Base-by-base conservation (phyloP, 2,113 vertebrate species). In the Porphyrio hochstetteri region DNA sequence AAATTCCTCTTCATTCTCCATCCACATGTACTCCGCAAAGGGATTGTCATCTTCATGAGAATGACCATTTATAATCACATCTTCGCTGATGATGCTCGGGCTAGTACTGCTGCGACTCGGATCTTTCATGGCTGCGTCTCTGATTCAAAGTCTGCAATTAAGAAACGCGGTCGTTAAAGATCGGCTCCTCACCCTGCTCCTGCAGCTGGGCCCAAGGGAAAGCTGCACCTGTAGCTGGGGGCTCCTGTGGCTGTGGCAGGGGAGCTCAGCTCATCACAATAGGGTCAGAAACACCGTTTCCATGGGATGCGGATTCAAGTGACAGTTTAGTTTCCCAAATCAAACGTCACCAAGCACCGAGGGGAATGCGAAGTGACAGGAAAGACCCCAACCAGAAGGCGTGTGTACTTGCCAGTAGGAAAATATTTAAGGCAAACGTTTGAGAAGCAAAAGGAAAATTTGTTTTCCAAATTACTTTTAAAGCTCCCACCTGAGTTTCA, bases 1-100 rank as follows among this genome's bases (percentile, higher is more conserved):
- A 70, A 99, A 99, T 88, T 99, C 99, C 96, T 99, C 99, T 84
- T 99, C 99, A 9, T 99, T 98, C 97, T 99, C 99, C 99, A 99
- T 99, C 99, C 99, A 99, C 99, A 99, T 98, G 95, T 99, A 99
- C 90, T 99, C 99, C 0, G 99, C 99, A 95, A 99, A 99, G 65
- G 99, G 99, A 94, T 99, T 98, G 80, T 99, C 98, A 40, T 99
- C 99, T 84, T 98, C 97, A 31, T 97, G 97, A 83, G 98, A 97
- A 92, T 99, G 98, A 84, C 97, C 98, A 14, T 98, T 99, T 71
- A 99, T 98, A 91, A 98, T 98, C 83, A 98, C 97, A 90, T 99
- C 98, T 83, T 98, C 97, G 24, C 97, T 98, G 96, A 98, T 98
- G 92, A 98, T 98, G 97, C 97, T 99, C 40, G 98, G 97, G 93